Conservation (phyloP, 2,113 vertebrate species). For the Chroicocephalus ridibundus region DNA sequence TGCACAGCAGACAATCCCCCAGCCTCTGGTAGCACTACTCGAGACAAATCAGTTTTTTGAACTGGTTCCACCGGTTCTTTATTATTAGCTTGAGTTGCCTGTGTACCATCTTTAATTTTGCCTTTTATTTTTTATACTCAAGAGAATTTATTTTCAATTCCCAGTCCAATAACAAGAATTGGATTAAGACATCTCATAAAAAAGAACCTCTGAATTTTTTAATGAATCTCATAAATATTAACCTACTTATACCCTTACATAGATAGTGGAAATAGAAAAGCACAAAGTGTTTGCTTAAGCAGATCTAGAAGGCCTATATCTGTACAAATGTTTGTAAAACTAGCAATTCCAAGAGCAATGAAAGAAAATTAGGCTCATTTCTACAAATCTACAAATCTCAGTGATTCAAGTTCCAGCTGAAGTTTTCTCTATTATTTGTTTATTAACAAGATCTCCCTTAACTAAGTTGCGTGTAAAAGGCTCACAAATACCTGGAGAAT, state of each 20-base stretch:
- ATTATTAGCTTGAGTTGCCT: background rate
- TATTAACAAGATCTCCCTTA: background rate
- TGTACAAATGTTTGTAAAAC: background rate
- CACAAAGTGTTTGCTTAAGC: background rate
- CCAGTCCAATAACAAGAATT: background rate
- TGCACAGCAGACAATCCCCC: background rate
- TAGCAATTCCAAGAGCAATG: background rate
- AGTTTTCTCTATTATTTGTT: background rate
- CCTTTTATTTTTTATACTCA: background rate
- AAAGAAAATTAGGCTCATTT: background rate
- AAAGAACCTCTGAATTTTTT: background rate
- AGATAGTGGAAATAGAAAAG: background rate
- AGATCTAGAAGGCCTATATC: background rate
- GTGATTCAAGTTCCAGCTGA: background rate
- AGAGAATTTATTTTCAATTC: background rate
- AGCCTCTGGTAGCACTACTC: fast-evolving
- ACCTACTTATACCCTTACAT: background rate
- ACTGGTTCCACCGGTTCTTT: background rate
- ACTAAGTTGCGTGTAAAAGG: background rate
- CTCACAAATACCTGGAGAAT: background rate
- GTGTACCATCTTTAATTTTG: background rate
- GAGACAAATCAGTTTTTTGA: background rate
- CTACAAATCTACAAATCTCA: background rate
- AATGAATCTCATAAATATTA: background rate
- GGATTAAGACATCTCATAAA: background rate